Conservation (phyloP, 2,113 vertebrate species). For the Gopherus evgoodei region DNA sequence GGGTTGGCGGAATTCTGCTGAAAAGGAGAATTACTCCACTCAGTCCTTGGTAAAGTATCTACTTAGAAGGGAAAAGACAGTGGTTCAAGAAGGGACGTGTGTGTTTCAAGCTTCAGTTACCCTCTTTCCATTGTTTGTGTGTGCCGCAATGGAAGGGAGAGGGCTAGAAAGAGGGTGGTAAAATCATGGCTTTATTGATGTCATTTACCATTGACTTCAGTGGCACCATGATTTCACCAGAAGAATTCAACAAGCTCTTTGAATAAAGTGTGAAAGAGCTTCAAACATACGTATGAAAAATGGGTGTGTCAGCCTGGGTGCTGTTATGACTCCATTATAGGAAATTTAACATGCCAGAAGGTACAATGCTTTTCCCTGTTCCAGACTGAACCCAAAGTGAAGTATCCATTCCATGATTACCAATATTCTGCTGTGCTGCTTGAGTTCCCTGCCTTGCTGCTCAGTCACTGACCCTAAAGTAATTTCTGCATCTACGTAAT, state of each 20-base stretch:
- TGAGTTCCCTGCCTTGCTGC: conserved; percentile 15
- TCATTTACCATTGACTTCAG: not conserved
- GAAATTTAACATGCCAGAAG: not conserved
- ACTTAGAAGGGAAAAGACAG: no score
- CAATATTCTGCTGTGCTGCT: not conserved
- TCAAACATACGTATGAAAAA: not conserved
- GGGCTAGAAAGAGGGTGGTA: not conserved
- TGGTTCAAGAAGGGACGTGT: no score
- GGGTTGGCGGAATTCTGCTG: not conserved
- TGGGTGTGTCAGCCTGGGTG: not conserved
- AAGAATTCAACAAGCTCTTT: not conserved
- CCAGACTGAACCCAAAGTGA: not conserved
- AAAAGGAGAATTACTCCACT: not conserved
- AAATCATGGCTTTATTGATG: not conserved
- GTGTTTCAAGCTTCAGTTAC: not conserved
- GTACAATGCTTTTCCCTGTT: not conserved
- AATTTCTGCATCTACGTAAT: not conserved
- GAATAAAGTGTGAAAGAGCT: not conserved
- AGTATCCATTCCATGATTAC: not conserved
- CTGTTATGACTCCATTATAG: not conserved
- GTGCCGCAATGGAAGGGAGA: not conserved
- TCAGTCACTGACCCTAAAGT: not conserved
- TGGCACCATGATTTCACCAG: not conserved
- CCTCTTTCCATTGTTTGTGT: not conserved
- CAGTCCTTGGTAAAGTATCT: not conserved